These are phyloP conservation scores for Grammomys dolichurus DNA, from an alignment of 2,113 vertebrate genomes.

Conservation along the genomic window DNA sequence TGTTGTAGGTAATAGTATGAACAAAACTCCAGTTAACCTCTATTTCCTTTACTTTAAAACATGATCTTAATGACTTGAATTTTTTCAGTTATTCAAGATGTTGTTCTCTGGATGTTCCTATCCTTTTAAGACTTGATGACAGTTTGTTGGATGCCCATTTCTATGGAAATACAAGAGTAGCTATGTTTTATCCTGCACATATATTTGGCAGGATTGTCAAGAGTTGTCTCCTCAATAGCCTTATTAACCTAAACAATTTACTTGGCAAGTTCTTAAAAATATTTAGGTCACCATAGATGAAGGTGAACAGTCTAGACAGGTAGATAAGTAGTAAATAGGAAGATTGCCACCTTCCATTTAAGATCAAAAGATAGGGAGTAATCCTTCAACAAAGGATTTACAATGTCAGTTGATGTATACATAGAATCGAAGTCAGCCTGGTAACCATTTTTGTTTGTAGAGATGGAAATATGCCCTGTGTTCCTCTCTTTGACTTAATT, in stretches of 20 bases:
- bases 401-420: background rate
- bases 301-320: background rate
- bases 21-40: conserved; percentile 3
- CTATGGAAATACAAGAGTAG: background rate
- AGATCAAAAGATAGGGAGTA: background rate
- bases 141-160: background rate
- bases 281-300: background rate
- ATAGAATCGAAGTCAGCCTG: background rate
- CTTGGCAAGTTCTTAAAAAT: background rate
- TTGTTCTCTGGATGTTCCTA: background rate
- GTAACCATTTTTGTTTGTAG: background rate
- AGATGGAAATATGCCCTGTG: background rate
- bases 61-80: background rate
- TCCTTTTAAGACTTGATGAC: conserved; percentile 31
- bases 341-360: background rate
- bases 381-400: background rate
- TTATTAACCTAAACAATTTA: conserved; percentile 39
- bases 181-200: background rate
- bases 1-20: conserved; percentile 41
- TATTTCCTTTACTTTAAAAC: conserved; percentile 45
- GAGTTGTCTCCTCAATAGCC: background rate
- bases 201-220: conserved; percentile 41
- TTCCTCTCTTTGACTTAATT: conserved; percentile 4
- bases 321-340: background rate
- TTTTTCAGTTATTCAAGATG: background rate